Evolutionary conservation across 2,113 vertebrate species (phyloP).

Genomic region (Cyanistes caeruleus): DNA sequence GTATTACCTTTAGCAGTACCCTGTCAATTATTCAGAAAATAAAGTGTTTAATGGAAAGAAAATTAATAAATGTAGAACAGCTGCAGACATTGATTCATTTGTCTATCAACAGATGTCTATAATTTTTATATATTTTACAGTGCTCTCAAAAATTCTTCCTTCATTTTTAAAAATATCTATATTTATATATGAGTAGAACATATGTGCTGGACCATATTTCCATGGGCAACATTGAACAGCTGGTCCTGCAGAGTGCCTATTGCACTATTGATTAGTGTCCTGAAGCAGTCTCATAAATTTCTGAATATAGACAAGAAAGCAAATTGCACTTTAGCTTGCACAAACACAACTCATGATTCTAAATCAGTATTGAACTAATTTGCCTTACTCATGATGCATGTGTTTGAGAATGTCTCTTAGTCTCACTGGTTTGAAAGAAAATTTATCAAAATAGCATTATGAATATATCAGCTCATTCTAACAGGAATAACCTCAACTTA

Average conservation of each 20-base stretch:
- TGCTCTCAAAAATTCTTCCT: neutral
- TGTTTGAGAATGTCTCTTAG: neutral
- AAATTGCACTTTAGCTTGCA: constrained; percentile 71
- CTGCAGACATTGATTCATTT: neutral
- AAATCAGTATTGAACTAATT: constrained; percentile 69
- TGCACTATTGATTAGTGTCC: constrained; percentile 72
- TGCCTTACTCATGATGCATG: neutral
- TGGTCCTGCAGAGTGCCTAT: neutral
- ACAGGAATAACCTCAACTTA: neutral
- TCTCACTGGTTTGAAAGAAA: neutral
- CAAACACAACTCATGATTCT: constrained; percentile 65
- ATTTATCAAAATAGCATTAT: neutral
- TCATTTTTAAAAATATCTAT: neutral
- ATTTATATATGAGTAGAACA: neutral
- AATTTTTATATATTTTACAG: neutral
- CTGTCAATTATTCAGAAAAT: neutral
- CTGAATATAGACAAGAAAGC: constrained; percentile 63
- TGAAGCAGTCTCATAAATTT: constrained; percentile 71
- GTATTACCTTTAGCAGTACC: neutral
- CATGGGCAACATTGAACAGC: neutral
- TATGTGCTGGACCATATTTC: neutral
- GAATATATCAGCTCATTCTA: neutral
- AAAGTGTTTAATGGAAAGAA: neutral
- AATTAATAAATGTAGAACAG: neutral
- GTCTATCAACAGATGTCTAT: neutral